Evolutionary conservation across 2,888 invertebrate species (phyloP).

Genomic region (Aphodius sticticus): DNA sequence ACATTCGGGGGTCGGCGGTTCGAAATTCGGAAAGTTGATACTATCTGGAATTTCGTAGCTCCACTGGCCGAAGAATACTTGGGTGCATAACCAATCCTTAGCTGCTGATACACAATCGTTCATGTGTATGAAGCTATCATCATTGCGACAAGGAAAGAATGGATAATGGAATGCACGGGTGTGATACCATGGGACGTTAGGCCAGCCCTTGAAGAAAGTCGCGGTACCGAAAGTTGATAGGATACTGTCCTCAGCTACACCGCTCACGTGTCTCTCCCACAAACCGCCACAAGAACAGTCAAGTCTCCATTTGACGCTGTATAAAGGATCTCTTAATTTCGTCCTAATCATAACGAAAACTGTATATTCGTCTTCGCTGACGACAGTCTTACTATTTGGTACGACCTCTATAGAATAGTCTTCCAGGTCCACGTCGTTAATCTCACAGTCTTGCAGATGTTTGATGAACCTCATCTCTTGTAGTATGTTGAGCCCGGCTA

Average conservation of each 20-base stretch:
- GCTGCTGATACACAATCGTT: background rate
- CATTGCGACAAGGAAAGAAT: background rate
- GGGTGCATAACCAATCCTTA: conserved; percentile 7
- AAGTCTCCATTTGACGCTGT: background rate
- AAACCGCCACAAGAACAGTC: too few species aligned
- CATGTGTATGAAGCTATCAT: background rate
- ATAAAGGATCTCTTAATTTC: background rate
- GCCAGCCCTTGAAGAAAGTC: background rate
- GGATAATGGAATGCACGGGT: background rate
- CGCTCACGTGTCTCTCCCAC: too few species aligned
- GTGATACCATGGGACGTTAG: too few species aligned
- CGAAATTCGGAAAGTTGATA: background rate
- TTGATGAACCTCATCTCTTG: background rate
- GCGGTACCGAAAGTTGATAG: background rate
- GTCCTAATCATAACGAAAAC: background rate
- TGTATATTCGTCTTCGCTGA: too few species aligned
- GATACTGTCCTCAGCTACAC: background rate
- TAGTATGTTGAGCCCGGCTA: too few species aligned
- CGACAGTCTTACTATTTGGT: too few species aligned
- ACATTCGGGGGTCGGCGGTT: background rate
- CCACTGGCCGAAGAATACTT: background rate
- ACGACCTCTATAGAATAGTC: background rate
- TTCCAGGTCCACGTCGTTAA: background rate
- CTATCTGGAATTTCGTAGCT: background rate
- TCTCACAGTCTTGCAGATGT: background rate